Percentiles rank a stretch among this genome's conserved stretches.
Evolutionary conservation across 1,140 invertebrate genomes (phyloP).

Genomic region (Bombus affinis): DNA sequence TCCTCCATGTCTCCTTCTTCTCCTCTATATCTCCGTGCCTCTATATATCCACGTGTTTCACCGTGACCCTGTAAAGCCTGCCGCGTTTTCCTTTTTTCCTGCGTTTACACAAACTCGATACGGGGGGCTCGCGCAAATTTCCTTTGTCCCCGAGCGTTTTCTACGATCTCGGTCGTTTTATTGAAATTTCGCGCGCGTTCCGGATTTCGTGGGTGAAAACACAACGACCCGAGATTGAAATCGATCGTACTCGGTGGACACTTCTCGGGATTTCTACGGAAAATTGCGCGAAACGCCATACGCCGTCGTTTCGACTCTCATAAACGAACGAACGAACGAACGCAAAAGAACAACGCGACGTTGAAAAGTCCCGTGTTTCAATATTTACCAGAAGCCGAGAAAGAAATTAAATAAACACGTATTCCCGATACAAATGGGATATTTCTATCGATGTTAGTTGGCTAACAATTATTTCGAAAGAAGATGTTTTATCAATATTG

Average conservation of each 20-base stretch:
- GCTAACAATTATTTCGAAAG: neutral
- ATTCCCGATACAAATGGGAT: neutral
- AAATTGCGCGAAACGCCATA: neutral
- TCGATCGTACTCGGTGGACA: slow-evolving; percentile 1
- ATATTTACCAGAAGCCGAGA: neutral
- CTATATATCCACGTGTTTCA: neutral
- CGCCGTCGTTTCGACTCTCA: too few relatives aligned
- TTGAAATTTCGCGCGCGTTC: slow-evolving; percentile 36
- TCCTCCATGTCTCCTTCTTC: neutral
- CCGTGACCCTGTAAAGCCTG: neutral
- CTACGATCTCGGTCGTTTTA: slow-evolving; percentile 22
- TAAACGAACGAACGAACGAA: neutral
- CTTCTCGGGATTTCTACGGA: neutral
- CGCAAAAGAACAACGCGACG: neutral
- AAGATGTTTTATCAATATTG: neutral
- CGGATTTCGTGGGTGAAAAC: neutral
- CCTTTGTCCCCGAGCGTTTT: slow-evolving; percentile 6
- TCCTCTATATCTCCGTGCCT: neutral
- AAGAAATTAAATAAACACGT: neutral
- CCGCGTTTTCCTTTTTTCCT: neutral
- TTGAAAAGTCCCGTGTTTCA: neutral
- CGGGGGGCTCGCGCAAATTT: slow-evolving; percentile 1
- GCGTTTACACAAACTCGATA: slow-evolving; percentile 31
- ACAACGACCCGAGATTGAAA: slow-evolving; percentile 1
- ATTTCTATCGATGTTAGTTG: neutral